A percentile compares a stretch with the other conserved stretches of the same genome.
Conservation (phyloP, 2,888 invertebrate genomes). For the Eurois occulta region DNA sequence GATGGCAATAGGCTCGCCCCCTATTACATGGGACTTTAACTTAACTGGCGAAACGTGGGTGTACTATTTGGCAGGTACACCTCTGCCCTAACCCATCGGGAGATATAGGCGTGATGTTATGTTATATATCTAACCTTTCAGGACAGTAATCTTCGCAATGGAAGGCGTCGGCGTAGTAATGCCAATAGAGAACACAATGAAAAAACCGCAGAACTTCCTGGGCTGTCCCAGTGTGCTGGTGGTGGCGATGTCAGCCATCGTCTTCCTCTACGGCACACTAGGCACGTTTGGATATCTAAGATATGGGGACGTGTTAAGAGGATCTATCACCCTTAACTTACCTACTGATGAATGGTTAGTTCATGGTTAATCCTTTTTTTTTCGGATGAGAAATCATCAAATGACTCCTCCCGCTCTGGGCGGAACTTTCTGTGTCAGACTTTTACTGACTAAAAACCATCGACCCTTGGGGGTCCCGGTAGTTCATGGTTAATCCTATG, state of each 20-base stretch:
- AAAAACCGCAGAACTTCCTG: slow-evolving; percentile 94
- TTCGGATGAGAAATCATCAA: no score
- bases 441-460: no score
- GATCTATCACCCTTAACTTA: slow-evolving; percentile 97
- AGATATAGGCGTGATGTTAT: not conserved
- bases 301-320: slow-evolving; percentile 93
- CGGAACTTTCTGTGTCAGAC: no score
- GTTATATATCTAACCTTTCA: slow-evolving; percentile 66
- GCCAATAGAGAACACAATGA: slow-evolving; percentile 98
- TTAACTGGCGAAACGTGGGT: not conserved
- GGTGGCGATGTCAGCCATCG: slow-evolving; percentile 95
- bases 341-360: slow-evolving; percentile 92
- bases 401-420: no score
- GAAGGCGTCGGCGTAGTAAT: slow-evolving; percentile 98
- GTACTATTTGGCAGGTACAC: not conserved
- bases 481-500: slow-evolving; percentile 72
- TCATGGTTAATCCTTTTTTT: not conserved
- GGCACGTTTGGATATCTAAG: slow-evolving; percentile 97
- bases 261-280: slow-evolving; percentile 94
- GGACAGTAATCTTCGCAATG: slow-evolving; percentile 99
- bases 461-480: no score
- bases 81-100: not conserved
- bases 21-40: not conserved
- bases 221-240: slow-evolving; percentile 96
- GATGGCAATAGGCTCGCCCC: not conserved